Base-by-base conservation (phyloP, 2,113 vertebrate species). In the Muntiacus reevesi region DNA sequence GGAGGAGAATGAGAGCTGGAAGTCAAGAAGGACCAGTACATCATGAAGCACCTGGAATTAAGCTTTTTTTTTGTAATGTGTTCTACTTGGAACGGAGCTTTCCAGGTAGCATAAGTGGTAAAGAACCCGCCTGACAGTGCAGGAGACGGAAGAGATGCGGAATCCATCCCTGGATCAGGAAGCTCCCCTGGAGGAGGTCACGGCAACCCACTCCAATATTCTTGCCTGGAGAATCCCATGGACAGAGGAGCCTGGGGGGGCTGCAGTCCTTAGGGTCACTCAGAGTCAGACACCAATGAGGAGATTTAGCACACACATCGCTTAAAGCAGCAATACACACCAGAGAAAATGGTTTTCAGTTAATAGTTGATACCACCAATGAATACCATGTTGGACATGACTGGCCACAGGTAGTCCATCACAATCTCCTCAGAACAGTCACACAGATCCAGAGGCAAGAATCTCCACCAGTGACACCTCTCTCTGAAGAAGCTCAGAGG, bases 301-400 rank as follows among this genome's bases (percentile, higher is more conserved):
- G 30, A 64, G 7, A 17, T 16, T 64, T 64, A 64, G 30, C 62
- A n/a, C 7, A n/a, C 30, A 17, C 62, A 64, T 64, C 8, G 3
- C 30, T 64, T 64, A 40, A 78, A 4, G 13, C 6, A 19, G 15
- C 8, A 76, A 36, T 71, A 97, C 96, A 89, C 64, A 97, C 98
- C 98, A 89, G 88, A 84, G 89, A 89, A 0, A 98, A 87, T 0
- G 74, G 95, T 43, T 98, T 97, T 50, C 40, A 28, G 9, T n/a
- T 11, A 36, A 76, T 97, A 98, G 89, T 98, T 98, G 27, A 98
- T 96, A 47, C 95, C 98, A 14, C 98, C 96, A 2, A 99, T 98
- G 1, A 98, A 98, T 91, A 99, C 96, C 98, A 99, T 99, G 94
- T 99, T 99, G 79, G 99, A 99, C 99, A 99, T 98, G 74, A 99